Base-by-base conservation (phyloP, 2,888 invertebrate genomes). In the Bhutanitis thaidina region DNA sequence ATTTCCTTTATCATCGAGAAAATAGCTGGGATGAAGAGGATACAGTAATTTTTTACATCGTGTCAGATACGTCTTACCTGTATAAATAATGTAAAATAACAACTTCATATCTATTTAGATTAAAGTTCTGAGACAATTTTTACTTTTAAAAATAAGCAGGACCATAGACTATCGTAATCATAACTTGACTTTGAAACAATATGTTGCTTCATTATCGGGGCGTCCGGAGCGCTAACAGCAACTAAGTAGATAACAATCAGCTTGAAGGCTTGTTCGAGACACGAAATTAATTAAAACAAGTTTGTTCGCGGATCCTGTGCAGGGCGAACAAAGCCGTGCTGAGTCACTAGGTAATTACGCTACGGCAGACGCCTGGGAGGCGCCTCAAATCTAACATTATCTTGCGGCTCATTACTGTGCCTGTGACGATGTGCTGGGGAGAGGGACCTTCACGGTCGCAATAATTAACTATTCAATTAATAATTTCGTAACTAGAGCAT, bases 221-320 rank as follows among this genome's bases (percentile, higher is more conserved):
- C 81, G 79, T 80, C 84, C 80, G 80, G 75, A 79, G 77, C 79
- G 80, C 78, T 82, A 83, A 81, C 84, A 83, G 85, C 81, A 85
- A 85, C 86, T 87, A 83, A 88, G 88, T 77, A 87, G 89, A 89
- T 89, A 87, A 88, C 88, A 84, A 89, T 89, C 88, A 79, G 77
- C 78, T 80, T 60, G 77, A 79, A 81, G 85, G 85, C 86, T 86
- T 89, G 89, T 86, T 85, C 81, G 81, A 86, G 89, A 89, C 88
- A 88, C 85, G 87, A 89, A 89, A 89, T 89, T 89, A 89, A 89
- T 89, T 89, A 89, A 89, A 89, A 89, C 89, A 89, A 89, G 88
- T 89, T 89, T 87, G 89, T 85, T 88, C 85, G 85, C 86, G 85
- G 85, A 87, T 87, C 84, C 84, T 85, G 84, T 88, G 84, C 87